These are phyloP conservation scores for Psilopogon haemacephalus DNA, from an alignment of 2,113 vertebrate genomes.

Conservation along the genomic window DNA sequence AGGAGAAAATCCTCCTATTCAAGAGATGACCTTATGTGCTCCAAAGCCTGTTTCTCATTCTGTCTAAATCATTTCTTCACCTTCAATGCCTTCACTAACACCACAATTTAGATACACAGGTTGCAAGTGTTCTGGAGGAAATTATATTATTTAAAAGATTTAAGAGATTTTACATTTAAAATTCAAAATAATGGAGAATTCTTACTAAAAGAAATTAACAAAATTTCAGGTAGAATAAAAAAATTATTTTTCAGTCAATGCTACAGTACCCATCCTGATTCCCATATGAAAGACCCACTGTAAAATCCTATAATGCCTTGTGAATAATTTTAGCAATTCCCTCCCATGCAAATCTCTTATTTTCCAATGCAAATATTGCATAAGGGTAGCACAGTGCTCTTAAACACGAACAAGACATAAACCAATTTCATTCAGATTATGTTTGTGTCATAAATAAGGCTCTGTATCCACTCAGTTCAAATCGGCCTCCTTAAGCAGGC, in stretches of 20 bases:
- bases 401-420: background rate
- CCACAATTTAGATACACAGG: background rate
- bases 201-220: background rate
- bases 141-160: background rate
- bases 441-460: slow-evolving; percentile 37
- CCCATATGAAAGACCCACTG: slow-evolving; percentile 20
- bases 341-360: slow-evolving; percentile 39
- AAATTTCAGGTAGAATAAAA: background rate
- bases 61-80: background rate
- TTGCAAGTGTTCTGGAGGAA: background rate
- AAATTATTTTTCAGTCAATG: slow-evolving; percentile 6
- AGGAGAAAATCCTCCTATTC: slow-evolving; percentile 63
- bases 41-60: slow-evolving; percentile 44
- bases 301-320: slow-evolving; percentile 37
- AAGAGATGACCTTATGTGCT: slow-evolving; percentile 60
- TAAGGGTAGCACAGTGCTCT: background rate
- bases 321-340: slow-evolving; percentile 47
- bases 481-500: slow-evolving; percentile 41
- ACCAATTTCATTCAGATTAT: slow-evolving; percentile 42
- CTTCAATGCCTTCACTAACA: background rate
- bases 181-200: background rate
- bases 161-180: background rate
- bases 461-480: slow-evolving; percentile 36
- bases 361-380: slow-evolving; percentile 44
- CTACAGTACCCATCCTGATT: background rate